Conservation (phyloP, 2,113 vertebrate genomes). For the Protobothrops mucrosquamatus region DNA sequence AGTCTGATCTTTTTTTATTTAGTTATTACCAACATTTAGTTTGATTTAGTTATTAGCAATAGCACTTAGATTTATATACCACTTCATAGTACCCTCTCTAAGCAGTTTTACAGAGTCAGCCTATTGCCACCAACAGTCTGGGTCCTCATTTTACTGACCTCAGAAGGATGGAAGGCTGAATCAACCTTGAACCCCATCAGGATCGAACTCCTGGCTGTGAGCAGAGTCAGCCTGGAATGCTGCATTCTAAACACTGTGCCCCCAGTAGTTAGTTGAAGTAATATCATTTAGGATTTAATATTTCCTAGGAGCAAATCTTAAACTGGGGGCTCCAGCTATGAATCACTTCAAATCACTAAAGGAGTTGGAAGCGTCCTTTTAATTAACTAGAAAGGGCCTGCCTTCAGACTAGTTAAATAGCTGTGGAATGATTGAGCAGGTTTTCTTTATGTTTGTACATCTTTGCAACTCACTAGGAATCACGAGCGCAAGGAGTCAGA, state of each 20-base stretch:
- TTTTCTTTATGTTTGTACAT: neutral
- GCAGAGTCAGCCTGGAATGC: neutral
- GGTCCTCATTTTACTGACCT: neutral
- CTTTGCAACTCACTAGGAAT: slow-evolving; percentile 13
- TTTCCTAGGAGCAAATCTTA: neutral
- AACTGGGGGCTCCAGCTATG: neutral
- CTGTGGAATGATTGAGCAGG: neutral
- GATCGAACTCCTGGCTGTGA: neutral
- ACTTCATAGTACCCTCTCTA: neutral
- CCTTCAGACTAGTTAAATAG: neutral
- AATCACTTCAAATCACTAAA: neutral
- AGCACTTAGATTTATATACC: neutral
- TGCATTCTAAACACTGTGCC: neutral
- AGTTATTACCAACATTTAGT: neutral
- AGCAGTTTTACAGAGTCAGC: neutral
- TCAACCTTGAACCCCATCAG: neutral
- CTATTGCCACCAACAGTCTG: neutral
- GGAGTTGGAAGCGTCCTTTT: neutral
- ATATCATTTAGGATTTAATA: neutral
- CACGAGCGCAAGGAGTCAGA: neutral
- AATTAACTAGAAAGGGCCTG: neutral
- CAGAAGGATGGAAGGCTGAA: neutral
- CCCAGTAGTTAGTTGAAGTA: neutral
- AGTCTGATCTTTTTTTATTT: neutral
- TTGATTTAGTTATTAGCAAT: neutral